A percentile compares a stretch with the other conserved stretches of the same genome.
phyloP scores from a whole-genome alignment of 1,140 invertebrate genomes.

The Ceratitis capitata region DNA sequence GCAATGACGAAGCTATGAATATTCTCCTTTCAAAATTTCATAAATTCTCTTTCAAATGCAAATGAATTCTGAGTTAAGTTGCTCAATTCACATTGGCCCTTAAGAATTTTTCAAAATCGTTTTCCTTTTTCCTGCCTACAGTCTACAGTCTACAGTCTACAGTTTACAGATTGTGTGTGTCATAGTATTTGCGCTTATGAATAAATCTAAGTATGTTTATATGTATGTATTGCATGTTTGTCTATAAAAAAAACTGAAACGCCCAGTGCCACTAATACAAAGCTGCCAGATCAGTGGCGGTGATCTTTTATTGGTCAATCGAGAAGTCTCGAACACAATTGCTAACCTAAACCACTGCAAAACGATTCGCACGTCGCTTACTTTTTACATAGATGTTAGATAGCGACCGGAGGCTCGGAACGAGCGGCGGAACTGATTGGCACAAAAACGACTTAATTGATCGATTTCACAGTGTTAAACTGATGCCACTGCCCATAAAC shows the following conservation, averaged over 20 bases:
- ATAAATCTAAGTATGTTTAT: neutral
- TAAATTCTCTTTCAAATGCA: too few relatives aligned
- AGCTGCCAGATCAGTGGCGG: neutral
- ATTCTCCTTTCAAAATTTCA: too few relatives aligned
- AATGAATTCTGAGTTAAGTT: too few relatives aligned
- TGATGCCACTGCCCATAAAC: neutral
- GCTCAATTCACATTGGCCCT: too few relatives aligned
- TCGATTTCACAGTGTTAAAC: neutral
- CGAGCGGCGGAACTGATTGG: neutral
- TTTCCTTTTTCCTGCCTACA: too few relatives aligned
- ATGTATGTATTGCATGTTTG: too few relatives aligned
- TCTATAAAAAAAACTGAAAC: neutral
- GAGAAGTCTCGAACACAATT: neutral
- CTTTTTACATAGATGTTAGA: neutral
- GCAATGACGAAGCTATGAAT: too few relatives aligned
- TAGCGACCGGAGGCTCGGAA: neutral
- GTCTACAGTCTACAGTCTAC: too few relatives aligned
- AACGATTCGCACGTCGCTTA: neutral
- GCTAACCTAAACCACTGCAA: neutral
- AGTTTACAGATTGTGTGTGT: too few relatives aligned
- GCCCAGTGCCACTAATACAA: neutral
- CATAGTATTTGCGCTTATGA: too few relatives aligned
- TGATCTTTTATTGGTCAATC: neutral
- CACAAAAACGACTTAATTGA: neutral
- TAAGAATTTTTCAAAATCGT: too few relatives aligned